Percentiles rank a stretch among this genome's conserved stretches.
Conservation (phyloP, 2,113 vertebrate species). For the Falco punctatus region DNA sequence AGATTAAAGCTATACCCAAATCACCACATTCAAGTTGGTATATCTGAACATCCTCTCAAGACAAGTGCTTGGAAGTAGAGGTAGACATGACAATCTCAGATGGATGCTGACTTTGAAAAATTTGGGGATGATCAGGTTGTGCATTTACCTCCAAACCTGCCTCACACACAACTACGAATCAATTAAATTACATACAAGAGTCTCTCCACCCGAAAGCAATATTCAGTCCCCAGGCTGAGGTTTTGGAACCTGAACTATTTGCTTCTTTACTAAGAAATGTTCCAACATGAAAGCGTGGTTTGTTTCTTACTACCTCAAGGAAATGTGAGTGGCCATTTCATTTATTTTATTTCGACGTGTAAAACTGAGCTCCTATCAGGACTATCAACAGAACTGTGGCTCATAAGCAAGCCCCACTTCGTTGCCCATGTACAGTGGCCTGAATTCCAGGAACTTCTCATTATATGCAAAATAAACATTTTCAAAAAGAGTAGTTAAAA, state of each 20-base stretch:
- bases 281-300: not conserved
- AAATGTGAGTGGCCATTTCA: not conserved
- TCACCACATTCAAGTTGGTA: not conserved
- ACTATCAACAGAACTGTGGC: not conserved
- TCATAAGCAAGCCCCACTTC: not conserved
- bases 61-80: not conserved
- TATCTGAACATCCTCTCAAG: not conserved
- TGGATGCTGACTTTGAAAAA: not conserved
- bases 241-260: not conserved
- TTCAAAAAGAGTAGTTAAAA: slow-evolving; percentile 22
- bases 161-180: not conserved
- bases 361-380: not conserved
- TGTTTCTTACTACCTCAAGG: not conserved
- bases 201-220: not conserved
- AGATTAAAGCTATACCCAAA: not conserved
- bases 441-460: slow-evolving; percentile 14
- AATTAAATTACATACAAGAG: not conserved
- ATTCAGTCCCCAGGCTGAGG: not conserved
- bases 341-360: not conserved
- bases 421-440: not conserved
- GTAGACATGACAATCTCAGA: rapidly evolving
- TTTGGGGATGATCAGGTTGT: not conserved
- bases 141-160: not conserved
- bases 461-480: not conserved
- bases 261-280: not conserved